Conservation (phyloP, 1,140 invertebrate genomes). For the Eriocheir sinensis region DNA sequence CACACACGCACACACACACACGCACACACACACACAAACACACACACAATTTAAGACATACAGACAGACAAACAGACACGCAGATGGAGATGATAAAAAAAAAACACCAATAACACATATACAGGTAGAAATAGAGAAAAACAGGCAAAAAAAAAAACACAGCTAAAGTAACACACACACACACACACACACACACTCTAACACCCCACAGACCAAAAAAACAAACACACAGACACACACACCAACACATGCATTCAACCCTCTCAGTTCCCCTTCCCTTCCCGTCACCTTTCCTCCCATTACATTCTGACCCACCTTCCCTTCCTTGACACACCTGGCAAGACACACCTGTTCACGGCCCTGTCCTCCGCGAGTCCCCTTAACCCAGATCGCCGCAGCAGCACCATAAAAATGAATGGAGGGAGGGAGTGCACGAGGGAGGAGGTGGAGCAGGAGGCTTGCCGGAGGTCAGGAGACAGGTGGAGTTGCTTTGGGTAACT, state of each 20-base stretch:
- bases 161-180: background rate
- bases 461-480: background rate
- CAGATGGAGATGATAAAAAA: background rate
- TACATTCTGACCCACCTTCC: no score
- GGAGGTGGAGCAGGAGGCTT: background rate
- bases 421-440: background rate
- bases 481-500: background rate
- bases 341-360: no score
- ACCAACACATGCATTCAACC: background rate
- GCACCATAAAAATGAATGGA: background rate
- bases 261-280: no score
- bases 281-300: no score
- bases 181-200: background rate
- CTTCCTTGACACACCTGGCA: no score
- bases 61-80: background rate
- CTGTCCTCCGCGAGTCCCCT: no score
- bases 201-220: background rate
- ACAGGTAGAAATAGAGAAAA: background rate
- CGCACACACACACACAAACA: background rate
- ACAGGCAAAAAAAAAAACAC: background rate
- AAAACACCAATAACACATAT: background rate
- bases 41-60: conserved; percentile 32
- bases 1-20: background rate
- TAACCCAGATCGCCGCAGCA: no score
- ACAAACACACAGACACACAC: background rate